These are phyloP conservation scores for Leistus spinibarbis DNA, from an alignment of 2,888 invertebrate species.

Conservation along the genomic window DNA sequence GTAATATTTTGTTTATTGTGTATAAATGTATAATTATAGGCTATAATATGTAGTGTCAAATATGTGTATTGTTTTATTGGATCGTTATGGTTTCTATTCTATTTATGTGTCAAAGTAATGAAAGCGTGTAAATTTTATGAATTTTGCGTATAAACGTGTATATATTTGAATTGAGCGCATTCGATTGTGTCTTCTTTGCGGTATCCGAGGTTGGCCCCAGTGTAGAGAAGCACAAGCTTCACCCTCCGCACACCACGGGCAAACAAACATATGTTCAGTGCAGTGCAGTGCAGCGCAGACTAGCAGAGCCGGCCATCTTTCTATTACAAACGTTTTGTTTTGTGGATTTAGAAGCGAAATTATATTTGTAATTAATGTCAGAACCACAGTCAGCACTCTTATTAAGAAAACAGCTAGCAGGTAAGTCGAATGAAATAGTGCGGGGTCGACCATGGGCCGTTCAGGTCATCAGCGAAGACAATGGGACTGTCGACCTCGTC, in stretches of 20 bases:
- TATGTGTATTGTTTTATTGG: not conserved
- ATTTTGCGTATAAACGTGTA: not conserved
- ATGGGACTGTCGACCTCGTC: too few relatives aligned
- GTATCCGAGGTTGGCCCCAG: not conserved
- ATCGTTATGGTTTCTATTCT: not conserved
- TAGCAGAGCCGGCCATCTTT: constrained; percentile 77
- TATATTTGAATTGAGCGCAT: constrained; percentile 19
- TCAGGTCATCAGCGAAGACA: not conserved
- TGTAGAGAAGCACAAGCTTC: too few relatives aligned
- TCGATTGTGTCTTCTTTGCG: constrained; percentile 17
- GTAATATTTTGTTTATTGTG: not conserved
- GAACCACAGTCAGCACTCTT: constrained; percentile 94
- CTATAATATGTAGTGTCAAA: not conserved
- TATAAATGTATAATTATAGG: not conserved
- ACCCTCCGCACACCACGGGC: not conserved
- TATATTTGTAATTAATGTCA: constrained; percentile 89
- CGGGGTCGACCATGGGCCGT: not conserved
- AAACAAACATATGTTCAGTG: constrained; percentile 56
- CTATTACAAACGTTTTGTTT: constrained; percentile 72
- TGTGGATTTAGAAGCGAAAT: constrained; percentile 76
- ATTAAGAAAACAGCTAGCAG: constrained; percentile 95
- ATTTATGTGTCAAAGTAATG: not conserved
- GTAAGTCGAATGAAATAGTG: constrained; percentile 62
- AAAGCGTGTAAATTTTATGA: not conserved
- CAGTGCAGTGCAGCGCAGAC: constrained; percentile 48